phyloP scores from a whole-genome alignment of 1,140 invertebrate species.

The Chrysoperla carnea region DNA sequence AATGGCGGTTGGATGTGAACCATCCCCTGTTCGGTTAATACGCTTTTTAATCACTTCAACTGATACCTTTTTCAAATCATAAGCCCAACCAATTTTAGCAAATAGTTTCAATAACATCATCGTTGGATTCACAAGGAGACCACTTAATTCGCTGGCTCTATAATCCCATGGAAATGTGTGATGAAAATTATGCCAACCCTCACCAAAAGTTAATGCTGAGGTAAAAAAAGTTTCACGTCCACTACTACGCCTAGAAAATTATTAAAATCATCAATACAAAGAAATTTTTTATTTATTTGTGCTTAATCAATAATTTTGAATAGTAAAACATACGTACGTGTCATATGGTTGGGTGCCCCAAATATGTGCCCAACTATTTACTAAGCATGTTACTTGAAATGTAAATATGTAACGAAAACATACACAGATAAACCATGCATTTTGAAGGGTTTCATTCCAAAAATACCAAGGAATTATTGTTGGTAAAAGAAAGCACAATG shows the following conservation, averaged over 20 bases:
- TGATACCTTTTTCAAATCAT: constrained; percentile 56
- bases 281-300: constrained; percentile 27
- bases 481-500: constrained; percentile 57
- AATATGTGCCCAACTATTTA: constrained; percentile 84
- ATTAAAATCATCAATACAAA: constrained; percentile 17
- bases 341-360: constrained; percentile 83
- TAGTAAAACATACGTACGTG: constrained; percentile 32
- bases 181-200: constrained; percentile 84
- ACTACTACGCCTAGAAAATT: constrained; percentile 34
- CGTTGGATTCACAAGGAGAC: constrained; percentile 50
- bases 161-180: constrained; percentile 74
- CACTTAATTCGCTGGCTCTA: constrained; percentile 42
- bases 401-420: constrained; percentile 59
- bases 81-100: constrained; percentile 51
- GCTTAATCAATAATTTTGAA: neutral
- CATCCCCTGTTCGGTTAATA: constrained; percentile 46
- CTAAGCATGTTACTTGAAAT: constrained; percentile 73
- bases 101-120: constrained; percentile 67
- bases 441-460: constrained; percentile 57
- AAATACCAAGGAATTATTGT: constrained; percentile 53
- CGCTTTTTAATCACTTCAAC: constrained; percentile 38
- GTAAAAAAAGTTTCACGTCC: constrained; percentile 41
- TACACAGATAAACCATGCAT: constrained; percentile 60
- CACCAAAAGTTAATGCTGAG: constrained; percentile 29
- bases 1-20: constrained; percentile 36